Percentiles rank a stretch among this genome's conserved stretches.
Conservation (phyloP, 2,113 vertebrate species). For the Pavo muticus region DNA sequence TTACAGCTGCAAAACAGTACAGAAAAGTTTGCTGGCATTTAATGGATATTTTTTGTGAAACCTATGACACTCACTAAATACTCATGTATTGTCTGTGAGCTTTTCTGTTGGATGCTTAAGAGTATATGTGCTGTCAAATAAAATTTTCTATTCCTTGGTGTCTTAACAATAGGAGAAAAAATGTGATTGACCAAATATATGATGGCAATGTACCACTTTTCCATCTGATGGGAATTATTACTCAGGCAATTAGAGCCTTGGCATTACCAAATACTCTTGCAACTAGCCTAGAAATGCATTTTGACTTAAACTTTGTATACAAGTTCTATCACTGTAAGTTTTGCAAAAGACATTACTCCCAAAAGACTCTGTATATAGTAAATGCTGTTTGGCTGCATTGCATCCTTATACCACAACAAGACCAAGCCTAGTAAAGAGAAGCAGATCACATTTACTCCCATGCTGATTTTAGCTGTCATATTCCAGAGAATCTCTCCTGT, state of each 20-base stretch:
- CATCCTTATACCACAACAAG: background rate
- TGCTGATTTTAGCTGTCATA: background rate
- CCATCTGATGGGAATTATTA: background rate
- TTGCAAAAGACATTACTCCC: background rate
- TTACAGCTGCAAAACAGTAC: background rate
- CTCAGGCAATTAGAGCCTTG: background rate
- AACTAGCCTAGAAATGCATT: background rate
- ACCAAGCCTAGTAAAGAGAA: background rate
- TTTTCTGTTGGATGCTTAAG: background rate
- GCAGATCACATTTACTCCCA: background rate
- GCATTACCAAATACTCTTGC: background rate
- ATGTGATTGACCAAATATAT: background rate
- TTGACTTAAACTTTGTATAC: background rate
- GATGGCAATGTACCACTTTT: background rate
- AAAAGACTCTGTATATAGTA: background rate
- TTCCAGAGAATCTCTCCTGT: background rate
- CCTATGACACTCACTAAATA: background rate
- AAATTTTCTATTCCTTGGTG: background rate
- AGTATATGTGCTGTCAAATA: background rate
- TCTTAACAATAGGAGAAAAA: background rate
- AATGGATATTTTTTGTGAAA: background rate
- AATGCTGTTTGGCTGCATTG: background rate
- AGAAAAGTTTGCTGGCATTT: background rate
- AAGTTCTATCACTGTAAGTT: background rate
- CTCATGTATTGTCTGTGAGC: background rate